Conservation (phyloP, 2,797 vertebrate genomes). For the Tarsius wallacei region DNA sequence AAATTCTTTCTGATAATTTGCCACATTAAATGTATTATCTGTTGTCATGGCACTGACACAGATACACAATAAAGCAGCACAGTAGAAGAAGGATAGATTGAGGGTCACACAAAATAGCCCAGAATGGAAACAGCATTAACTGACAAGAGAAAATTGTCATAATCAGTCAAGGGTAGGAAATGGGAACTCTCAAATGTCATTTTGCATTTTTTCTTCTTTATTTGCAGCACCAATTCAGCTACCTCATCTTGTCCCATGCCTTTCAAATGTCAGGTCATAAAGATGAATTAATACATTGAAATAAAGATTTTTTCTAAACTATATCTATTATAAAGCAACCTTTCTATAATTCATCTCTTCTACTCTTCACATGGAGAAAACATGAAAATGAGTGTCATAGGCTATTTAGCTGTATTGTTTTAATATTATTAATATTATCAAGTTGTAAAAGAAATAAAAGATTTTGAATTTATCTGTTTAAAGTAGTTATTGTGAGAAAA, state of each 20-base stretch:
- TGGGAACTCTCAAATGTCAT: constrained; percentile 20
- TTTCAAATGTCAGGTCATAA: constrained; percentile 70
- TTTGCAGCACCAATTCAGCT: constrained; percentile 49
- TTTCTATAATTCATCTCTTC: background rate
- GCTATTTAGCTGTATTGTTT: constrained; percentile 22
- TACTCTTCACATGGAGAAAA: background rate
- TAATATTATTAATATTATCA: constrained; percentile 64
- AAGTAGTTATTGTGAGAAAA: constrained; percentile 78
- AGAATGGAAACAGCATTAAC: constrained; percentile 41
- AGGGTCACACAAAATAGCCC: constrained; percentile 68
- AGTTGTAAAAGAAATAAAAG: constrained; percentile 58
- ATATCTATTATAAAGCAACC: background rate
- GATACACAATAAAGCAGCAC: constrained; percentile 74
- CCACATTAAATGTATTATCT: constrained; percentile 71
- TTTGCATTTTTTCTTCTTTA: constrained; percentile 3
- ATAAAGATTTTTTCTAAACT: constrained; percentile 71
- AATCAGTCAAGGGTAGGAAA: constrained; percentile 65
- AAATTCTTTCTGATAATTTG: constrained; percentile 61
- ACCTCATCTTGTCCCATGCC: constrained; percentile 27
- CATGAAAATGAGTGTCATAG: constrained; percentile 33
- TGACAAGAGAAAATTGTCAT: constrained; percentile 74
- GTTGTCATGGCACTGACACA: constrained; percentile 70
- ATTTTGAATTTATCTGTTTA: constrained; percentile 79
- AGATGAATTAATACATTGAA: constrained; percentile 26
- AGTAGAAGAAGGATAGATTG: constrained; percentile 75